These are phyloP conservation scores for Drepana falcataria DNA, from an alignment of 2,888 invertebrate genomes.

Conservation along the genomic window DNA sequence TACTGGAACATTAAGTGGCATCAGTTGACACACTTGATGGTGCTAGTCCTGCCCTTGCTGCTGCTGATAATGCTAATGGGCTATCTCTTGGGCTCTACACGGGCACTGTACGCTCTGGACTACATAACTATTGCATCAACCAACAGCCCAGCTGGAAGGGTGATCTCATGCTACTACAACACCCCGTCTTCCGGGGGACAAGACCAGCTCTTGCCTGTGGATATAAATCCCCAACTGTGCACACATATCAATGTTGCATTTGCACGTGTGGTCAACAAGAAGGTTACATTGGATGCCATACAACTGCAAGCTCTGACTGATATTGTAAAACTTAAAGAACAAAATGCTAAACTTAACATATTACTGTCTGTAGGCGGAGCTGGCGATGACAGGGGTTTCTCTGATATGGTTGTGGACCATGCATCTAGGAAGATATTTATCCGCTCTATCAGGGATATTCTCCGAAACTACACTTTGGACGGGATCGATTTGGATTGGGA, in stretches of 20 bases:
- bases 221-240: conserved; percentile 85
- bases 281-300: conserved; percentile 72
- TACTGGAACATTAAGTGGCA: neutral
- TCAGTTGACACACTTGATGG: neutral
- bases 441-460: conserved; percentile 71
- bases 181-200: conserved; percentile 55
- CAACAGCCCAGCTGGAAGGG: conserved; percentile 16
- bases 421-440: conserved; percentile 82
- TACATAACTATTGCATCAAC: neutral
- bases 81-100: neutral
- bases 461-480: conserved; percentile 79
- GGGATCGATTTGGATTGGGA: conserved; percentile 92
- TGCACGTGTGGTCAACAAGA: conserved; percentile 80
- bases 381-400: conserved; percentile 80
- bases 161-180: conserved; percentile 85
- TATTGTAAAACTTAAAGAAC: conserved; percentile 74
- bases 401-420: conserved; percentile 85
- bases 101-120: neutral
- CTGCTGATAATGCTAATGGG: neutral
- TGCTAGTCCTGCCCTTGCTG: neutral
- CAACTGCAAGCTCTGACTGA: conserved; percentile 54
- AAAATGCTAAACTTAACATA: conserved; percentile 84
- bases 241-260: conserved; percentile 91
- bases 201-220: conserved; percentile 67
- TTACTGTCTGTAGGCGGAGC: conserved; percentile 86